phyloP scores from a whole-genome alignment of 2,797 vertebrate species.

The Myripristis jacobus region DNA sequence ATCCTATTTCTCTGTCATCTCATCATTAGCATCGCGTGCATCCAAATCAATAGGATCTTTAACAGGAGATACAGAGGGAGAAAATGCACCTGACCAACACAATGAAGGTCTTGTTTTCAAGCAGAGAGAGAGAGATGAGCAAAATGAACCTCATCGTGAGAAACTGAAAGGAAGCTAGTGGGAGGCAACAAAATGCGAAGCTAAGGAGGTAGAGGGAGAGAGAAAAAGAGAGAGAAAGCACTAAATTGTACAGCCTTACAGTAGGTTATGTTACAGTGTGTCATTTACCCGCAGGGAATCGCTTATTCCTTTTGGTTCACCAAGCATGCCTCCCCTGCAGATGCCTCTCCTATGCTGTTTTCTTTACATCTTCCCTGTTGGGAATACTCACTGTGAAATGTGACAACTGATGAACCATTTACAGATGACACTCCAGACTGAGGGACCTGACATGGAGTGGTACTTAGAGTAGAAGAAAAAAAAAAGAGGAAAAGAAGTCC shows the following conservation, averaged over 20 bases:
- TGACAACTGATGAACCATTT: conserved; percentile 57
- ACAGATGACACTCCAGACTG: conserved; percentile 55
- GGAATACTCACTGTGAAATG: conserved; percentile 67
- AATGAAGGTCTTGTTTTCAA: conserved; percentile 14
- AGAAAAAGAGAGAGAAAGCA: conserved; percentile 12
- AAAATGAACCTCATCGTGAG: conserved; percentile 1
- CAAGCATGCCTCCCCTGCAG: conserved; percentile 30
- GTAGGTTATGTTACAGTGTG: conserved; percentile 55
- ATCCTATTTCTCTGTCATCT: conserved; percentile 24
- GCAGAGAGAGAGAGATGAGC: background rate
- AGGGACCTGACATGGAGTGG: conserved; percentile 51
- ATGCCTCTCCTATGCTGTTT: conserved; percentile 47
- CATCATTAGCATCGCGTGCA: conserved; percentile 5
- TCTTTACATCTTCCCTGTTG: conserved; percentile 51
- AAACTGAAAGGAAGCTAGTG: background rate
- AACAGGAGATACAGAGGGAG: conserved; percentile 35
- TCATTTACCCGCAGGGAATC: conserved; percentile 33
- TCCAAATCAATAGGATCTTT: conserved; percentile 25
- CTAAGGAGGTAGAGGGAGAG: background rate
- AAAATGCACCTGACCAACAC: conserved; percentile 37
- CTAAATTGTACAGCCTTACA: conserved; percentile 32
- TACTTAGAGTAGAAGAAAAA: conserved; percentile 32
- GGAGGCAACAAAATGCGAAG: background rate
- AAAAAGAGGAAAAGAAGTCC: conserved; percentile 43
- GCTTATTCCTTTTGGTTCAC: conserved; percentile 54